Evolutionary conservation across 1,140 invertebrate genomes (phyloP).

Genomic region (Drosophila arizonae): DNA sequence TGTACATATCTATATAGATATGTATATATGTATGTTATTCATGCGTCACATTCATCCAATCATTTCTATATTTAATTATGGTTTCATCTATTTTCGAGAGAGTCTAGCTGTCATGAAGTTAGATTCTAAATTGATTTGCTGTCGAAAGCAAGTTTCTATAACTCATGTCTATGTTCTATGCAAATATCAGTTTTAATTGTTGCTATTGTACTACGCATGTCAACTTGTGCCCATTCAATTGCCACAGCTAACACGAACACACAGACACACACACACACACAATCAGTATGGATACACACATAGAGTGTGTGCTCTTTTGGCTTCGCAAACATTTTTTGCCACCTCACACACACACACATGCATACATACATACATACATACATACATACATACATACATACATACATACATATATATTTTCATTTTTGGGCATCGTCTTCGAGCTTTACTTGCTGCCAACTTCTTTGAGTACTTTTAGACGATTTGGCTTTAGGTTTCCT

Average conservation of each 20-base stretch:
- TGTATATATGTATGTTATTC: slow-evolving; percentile 13
- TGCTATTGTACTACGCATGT: slow-evolving; percentile 79
- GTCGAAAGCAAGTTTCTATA: slow-evolving; percentile 3
- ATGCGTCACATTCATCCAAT: slow-evolving; percentile 41
- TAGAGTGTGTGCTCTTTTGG: background rate
- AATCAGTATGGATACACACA: slow-evolving; percentile 13
- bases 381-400: background rate
- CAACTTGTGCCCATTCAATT: slow-evolving; percentile 75
- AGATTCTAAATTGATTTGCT: slow-evolving; percentile 35
- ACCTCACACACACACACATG: slow-evolving; percentile 10
- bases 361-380: background rate
- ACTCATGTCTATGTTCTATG: slow-evolving; percentile 36
- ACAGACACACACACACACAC: slow-evolving; percentile 9
- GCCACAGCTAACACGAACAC: slow-evolving; percentile 28
- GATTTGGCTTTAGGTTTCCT: slow-evolving; percentile 60
- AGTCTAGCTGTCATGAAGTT: slow-evolving; percentile 27
- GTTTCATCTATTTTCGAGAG: slow-evolving; percentile 35
- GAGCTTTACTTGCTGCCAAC: slow-evolving; percentile 25
- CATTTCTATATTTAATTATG: slow-evolving; percentile 44
- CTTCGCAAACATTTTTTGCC: slow-evolving; percentile 43
- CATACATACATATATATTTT: background rate
- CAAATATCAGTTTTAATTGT: slow-evolving; percentile 79
- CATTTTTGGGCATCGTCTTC: slow-evolving; percentile 18
- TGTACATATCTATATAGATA: too few relatives aligned
- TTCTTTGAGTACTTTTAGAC: slow-evolving; percentile 42